phyloP scores from a whole-genome alignment of 1,140 invertebrate species.

The Rhagoletis zephyria region DNA sequence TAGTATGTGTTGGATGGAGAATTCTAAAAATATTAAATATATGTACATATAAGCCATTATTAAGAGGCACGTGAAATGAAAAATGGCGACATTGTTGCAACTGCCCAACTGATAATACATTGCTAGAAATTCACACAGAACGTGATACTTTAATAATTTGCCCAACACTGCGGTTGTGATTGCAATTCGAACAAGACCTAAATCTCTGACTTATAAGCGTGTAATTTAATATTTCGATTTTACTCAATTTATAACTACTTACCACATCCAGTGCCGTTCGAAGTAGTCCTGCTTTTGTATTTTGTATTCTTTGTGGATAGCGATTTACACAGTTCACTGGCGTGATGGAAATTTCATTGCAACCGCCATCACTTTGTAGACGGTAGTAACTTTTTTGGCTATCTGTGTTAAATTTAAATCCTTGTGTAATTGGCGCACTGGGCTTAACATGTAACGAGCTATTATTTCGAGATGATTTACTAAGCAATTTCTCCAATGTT shows the following conservation, averaged over 20 bases:
- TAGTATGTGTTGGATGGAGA: slow-evolving; percentile 63
- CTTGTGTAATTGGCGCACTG: neutral
- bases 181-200: too few relatives aligned
- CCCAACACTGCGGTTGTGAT: too few relatives aligned
- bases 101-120: too few relatives aligned
- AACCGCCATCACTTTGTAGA: slow-evolving; percentile 13
- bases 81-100: too few relatives aligned
- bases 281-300: slow-evolving; percentile 21
- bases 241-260: too few relatives aligned
- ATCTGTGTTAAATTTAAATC: slow-evolving; percentile 39
- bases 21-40: neutral
- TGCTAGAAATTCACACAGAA: too few relatives aligned
- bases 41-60: too few relatives aligned
- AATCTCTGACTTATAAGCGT: too few relatives aligned
- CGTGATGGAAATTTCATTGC: slow-evolving; percentile 46
- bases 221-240: too few relatives aligned
- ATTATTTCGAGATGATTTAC: slow-evolving; percentile 32
- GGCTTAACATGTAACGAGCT: neutral
- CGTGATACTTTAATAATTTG: too few relatives aligned
- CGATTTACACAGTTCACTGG: slow-evolving; percentile 33
- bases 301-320: slow-evolving; percentile 32
- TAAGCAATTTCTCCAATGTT: slow-evolving; percentile 25
- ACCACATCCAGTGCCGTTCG: slow-evolving; percentile 40
- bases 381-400: slow-evolving; percentile 50
- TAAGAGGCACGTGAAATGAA: too few relatives aligned